Evolutionary conservation across 2,797 vertebrate species (phyloP).

Genomic region (Parauchenoglanis ngamensis): DNA sequence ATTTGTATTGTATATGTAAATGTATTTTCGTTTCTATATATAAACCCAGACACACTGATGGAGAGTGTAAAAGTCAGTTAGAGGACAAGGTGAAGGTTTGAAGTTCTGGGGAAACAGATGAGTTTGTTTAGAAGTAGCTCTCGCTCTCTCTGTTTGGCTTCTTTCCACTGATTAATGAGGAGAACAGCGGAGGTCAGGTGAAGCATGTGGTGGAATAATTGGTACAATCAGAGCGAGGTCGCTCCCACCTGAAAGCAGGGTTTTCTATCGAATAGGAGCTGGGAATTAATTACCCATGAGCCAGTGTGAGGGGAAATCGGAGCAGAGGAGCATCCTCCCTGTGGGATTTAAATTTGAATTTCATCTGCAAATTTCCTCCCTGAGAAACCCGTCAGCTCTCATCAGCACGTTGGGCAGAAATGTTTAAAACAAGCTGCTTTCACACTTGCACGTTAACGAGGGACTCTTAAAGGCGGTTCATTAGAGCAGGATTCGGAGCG

Average conservation of each 20-base stretch:
- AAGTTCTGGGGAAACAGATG: background rate
- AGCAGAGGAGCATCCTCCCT: background rate
- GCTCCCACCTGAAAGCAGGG: conserved; percentile 53
- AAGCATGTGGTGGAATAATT: conserved; percentile 62
- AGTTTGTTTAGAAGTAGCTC: background rate
- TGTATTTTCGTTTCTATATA: background rate
- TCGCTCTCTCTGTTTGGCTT: conserved; percentile 25
- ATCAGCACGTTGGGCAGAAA: background rate
- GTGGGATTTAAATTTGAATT: background rate
- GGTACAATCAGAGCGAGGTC: conserved; percentile 55
- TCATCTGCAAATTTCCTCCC: background rate
- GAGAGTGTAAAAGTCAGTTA: background rate
- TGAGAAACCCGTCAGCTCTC: background rate
- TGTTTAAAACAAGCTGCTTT: background rate
- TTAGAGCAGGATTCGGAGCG: background rate
- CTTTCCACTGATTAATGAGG: conserved; percentile 60
- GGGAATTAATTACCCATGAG: conserved; percentile 55
- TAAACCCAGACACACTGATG: background rate
- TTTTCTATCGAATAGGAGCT: conserved; percentile 48
- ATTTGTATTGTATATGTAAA: background rate
- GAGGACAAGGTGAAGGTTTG: background rate
- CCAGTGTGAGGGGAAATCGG: background rate
- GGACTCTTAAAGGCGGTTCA: background rate
- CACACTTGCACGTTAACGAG: background rate
- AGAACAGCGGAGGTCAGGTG: conserved; percentile 55